A percentile compares a stretch with the other conserved stretches of the same genome.
Evolutionary conservation across 1,140 invertebrate species (phyloP).

Genomic region (Pseudomyrmex dendroicus): DNA sequence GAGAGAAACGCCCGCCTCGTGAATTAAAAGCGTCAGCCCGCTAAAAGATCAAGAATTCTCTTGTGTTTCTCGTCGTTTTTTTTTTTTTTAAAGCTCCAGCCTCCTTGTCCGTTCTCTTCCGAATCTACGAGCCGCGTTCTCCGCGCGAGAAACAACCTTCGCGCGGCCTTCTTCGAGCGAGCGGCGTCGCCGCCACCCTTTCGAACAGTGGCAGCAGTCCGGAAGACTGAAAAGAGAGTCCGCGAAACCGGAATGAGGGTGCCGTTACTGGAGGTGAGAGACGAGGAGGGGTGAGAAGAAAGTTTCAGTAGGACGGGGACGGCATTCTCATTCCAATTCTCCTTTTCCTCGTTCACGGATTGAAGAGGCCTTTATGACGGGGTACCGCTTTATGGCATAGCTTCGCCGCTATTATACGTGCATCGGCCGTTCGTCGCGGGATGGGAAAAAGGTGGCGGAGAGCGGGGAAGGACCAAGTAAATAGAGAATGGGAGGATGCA

Average conservation of each 20-base stretch:
- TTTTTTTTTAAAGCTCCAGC: slow-evolving; percentile 37
- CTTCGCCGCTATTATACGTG: slow-evolving; percentile 80
- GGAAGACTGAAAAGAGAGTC: slow-evolving; percentile 6
- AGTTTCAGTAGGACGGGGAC: slow-evolving; percentile 40
- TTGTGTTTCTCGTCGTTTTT: slow-evolving; percentile 66
- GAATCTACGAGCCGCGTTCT: slow-evolving; percentile 37
- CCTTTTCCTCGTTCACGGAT: slow-evolving; percentile 75
- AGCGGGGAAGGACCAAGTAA: neutral
- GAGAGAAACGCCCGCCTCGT: slow-evolving; percentile 72
- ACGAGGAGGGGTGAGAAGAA: neutral
- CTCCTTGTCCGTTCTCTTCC: neutral
- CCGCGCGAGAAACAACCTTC: slow-evolving; percentile 38
- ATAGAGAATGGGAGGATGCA: slow-evolving; percentile 2
- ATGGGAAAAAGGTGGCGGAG: neutral
- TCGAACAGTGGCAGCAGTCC: neutral
- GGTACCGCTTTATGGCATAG: slow-evolving; percentile 77
- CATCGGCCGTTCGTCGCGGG: slow-evolving; percentile 69
- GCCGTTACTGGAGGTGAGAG: too few relatives aligned
- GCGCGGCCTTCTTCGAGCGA: slow-evolving; percentile 21
- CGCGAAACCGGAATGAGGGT: neutral
- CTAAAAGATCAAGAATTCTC: slow-evolving; percentile 81
- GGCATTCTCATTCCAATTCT: slow-evolving; percentile 76
- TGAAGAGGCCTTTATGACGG: slow-evolving; percentile 80
- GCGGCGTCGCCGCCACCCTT: neutral
- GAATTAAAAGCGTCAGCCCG: slow-evolving; percentile 81